phyloP scores from a whole-genome alignment of 1,140 invertebrate genomes.

The Cydia fagiglandana region DNA sequence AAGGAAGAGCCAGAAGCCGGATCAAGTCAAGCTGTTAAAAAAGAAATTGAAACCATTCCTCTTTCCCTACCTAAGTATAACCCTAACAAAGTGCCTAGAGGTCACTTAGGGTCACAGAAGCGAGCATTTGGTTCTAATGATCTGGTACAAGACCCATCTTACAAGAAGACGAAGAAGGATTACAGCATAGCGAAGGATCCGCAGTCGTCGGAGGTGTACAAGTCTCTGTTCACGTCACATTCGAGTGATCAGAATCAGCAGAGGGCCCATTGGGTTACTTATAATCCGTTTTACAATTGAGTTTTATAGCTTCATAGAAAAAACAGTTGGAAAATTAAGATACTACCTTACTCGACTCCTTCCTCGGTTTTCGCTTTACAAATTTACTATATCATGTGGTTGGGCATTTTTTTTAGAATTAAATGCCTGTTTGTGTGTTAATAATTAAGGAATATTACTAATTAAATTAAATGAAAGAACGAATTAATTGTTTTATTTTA shows the following conservation, averaged over 20 bases:
- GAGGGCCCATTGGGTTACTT: constrained; percentile 97
- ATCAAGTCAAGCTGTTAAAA: constrained; percentile 50
- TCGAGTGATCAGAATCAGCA: constrained; percentile 91
- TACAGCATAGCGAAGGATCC: constrained; percentile 96
- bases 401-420: background rate
- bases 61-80: constrained; percentile 71
- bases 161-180: constrained; percentile 87
- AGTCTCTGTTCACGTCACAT: constrained; percentile 96
- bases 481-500: constrained; percentile 19
- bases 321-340: background rate
- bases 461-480: constrained; percentile 30
- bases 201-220: constrained; percentile 93
- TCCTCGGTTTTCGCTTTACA: background rate
- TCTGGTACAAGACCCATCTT: constrained; percentile 82
- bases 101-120: constrained; percentile 68
- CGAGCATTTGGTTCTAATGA: constrained; percentile 55
- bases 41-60: constrained; percentile 71
- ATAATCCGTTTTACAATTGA: constrained; percentile 97
- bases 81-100: constrained; percentile 69
- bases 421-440: background rate
- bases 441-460: background rate
- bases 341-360: too few relatives aligned
- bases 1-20: constrained; percentile 46
- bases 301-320: background rate
- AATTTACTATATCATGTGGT: background rate